Conservation (phyloP, 2,113 vertebrate genomes). For the Centrocercus urophasianus region DNA sequence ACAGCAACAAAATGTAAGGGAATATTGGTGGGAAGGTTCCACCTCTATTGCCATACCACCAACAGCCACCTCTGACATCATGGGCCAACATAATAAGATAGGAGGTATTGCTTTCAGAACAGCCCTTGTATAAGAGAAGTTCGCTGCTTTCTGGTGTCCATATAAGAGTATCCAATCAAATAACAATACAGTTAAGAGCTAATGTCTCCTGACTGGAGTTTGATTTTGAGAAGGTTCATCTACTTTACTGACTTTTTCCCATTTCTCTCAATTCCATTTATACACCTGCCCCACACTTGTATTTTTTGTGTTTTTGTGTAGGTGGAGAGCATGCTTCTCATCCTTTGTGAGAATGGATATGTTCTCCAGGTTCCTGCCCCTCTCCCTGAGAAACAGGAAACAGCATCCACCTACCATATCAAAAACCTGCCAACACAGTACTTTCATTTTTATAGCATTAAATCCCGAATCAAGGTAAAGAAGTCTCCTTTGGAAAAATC, state of each 20-base stretch:
- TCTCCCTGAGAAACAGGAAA: conserved; percentile 18
- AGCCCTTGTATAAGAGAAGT: neutral
- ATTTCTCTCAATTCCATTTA: neutral
- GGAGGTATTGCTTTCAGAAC: neutral
- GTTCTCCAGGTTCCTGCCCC: conserved; percentile 84
- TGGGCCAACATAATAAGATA: neutral
- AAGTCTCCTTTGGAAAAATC: neutral
- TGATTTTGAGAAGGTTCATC: neutral
- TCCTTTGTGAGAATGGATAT: conserved; percentile 88
- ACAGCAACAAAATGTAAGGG: neutral
- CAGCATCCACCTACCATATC: conserved; percentile 81
- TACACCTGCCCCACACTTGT: neutral
- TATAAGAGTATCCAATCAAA: neutral
- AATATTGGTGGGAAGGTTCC: neutral
- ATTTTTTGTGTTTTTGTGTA: conserved; percentile 63
- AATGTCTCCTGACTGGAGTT: neutral
- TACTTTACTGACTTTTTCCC: neutral
- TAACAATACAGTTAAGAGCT: neutral
- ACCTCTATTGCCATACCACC: neutral
- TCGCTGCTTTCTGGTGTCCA: neutral
- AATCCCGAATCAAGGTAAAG: conserved; percentile 89
- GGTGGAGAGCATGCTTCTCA: conserved; percentile 82
- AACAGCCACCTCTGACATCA: neutral
- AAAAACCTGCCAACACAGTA: conserved; percentile 72
- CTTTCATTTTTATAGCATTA: conserved; percentile 92